A percentile compares a stretch with the other conserved stretches of the same genome.
phyloP scores from a whole-genome alignment of 2,888 invertebrate genomes.

The Conomelus anceps region DNA sequence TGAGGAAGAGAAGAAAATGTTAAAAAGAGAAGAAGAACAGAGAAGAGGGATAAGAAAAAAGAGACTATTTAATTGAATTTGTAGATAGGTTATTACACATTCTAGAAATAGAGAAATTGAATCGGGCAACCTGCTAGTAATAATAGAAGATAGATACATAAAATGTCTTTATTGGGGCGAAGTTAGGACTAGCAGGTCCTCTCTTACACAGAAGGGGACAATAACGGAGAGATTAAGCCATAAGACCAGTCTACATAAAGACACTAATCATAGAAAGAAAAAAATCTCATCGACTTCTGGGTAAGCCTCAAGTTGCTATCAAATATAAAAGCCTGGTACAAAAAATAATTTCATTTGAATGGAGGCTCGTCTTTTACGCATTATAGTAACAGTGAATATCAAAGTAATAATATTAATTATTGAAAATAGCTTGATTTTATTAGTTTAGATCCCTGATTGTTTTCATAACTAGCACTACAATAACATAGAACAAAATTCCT shows the following conservation, averaged over 20 bases:
- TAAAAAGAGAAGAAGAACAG: no score
- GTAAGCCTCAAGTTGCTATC: not conserved
- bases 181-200: no score
- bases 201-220: no score
- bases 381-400: not conserved
- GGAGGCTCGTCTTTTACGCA: not conserved
- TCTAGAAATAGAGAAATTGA: no score
- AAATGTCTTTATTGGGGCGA: no score
- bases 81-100: no score
- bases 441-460: not conserved
- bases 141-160: no score
- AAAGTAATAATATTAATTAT: not conserved
- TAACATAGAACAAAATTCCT: conserved; percentile 5
- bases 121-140: no score
- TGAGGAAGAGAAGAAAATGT: no score
- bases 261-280: not conserved
- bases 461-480: not conserved
- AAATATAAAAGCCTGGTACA: not conserved
- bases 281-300: not conserved
- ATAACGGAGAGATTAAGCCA: not conserved
- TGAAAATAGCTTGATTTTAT: not conserved
- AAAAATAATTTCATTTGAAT: no score
- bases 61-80: no score
- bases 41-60: no score
- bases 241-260: not conserved